Evolutionary conservation across 2,797 vertebrate species (phyloP), one percentile per base, ranked within the genome.

Genomic region (Apogon talboti): DNA sequence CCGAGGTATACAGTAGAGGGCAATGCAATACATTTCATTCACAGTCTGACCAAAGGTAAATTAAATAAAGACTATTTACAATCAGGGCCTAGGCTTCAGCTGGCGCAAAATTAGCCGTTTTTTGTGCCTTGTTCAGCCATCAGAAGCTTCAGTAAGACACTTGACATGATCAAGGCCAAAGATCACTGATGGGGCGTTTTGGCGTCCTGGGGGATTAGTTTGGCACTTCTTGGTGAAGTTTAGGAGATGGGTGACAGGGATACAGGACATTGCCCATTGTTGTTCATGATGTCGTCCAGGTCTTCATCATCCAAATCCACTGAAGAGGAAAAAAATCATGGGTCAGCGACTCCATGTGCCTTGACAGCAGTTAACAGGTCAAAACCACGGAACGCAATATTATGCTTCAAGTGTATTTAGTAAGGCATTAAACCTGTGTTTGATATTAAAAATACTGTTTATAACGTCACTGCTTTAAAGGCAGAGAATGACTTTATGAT

Each of bases 221-320:
- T 86, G 90, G 91, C 92, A 92, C 89, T 87, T 88, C 72, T 48
- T 4, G 67, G 82, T 75, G 82, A 76, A 54, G 82, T 79, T 91
- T 91, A 95, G 78, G 93, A 92, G 75, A 94, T 83, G 24, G 92
- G 91, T 24, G 92, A 92, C 67, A 93, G 74, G 63, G 91, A 87
- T 1, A 92, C 86, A 1, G 93, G 91, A 79, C 92, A 94, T 80
- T 90, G 91, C 18, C 92, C 83, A 28, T 94, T 94, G 83, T 94
- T 94, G 89, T 94, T 95, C 90, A 94, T 93, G 78, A 94, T 88
- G 82, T 94, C 92, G 10, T 94, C 93, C 86, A 94, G 55, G 58
- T 93, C 92, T 81, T 94, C 93, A 4, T 95, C 94, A 0, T 92
- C 93, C 71, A 95, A 71, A 47, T 93, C 93, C 81, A 95, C 94